Base-by-base conservation (phyloP, 2,113 vertebrate genomes). In the Baryphthengus martii region DNA sequence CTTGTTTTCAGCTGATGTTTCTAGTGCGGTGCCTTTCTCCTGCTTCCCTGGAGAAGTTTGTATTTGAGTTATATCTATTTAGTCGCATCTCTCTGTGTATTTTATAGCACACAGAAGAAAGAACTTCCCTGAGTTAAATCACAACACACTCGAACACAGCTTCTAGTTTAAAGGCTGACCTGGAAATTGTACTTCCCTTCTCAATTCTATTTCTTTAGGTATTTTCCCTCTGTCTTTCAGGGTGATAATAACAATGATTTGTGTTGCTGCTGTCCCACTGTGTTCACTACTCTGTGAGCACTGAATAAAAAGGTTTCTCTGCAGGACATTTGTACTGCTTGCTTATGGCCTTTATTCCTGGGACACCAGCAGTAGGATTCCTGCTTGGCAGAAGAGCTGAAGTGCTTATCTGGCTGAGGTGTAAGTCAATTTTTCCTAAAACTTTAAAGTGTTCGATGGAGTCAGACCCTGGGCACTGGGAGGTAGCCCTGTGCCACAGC, bases 251-350 rank as follows among this genome's bases (percentile, higher is more conserved):
- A 92, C 12, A 52, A 89, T 92, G 86, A 85, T 93, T 89, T 95
- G 86, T 95, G 77, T 89, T 91, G 56, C 80, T 78, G 83, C 80
- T 87, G 3, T 77, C 94, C 93, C 70, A 72, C 95, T 96, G 94
- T 0, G 68, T 84, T 78, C 86, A 84, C 56, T 33, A n/a, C 68
- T 89, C 33, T 59, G n/a, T 47, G 45, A 89, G 49, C 61, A 33
- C 61, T 49, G 89, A 92, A 61, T 53, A 84, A 75, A 95, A 91
- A 90, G 73, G 86, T 75, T 91, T 59, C 73, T 91, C 94, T 84
- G 76, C 80, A 68, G 65, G 91, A 89, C 12, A 4, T 87, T 95
- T 86, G 73, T 72, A 16, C 31, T 81, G 76, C 76, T 89, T 96
- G 73, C 95, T 96, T 95, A 95, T 6, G 18, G 76, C 65, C 56